phyloP scores from a whole-genome alignment of 2,113 vertebrate genomes.

The Ptychochromis oligacanthus region DNA sequence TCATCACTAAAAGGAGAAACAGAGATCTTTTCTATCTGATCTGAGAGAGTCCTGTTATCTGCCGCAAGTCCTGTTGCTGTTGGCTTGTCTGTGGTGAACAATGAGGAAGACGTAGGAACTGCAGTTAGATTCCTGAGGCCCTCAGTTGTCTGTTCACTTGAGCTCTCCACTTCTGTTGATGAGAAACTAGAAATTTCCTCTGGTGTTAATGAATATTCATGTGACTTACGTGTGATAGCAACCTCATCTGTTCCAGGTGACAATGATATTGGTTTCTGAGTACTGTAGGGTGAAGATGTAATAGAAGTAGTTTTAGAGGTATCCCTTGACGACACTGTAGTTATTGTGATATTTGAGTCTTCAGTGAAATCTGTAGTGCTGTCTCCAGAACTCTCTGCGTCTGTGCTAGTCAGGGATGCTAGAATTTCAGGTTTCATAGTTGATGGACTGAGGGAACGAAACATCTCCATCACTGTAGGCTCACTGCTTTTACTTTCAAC shows the following conservation, averaged over 20 bases:
- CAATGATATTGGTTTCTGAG: background rate
- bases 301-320: no score
- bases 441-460: background rate
- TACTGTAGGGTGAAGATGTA: background rate
- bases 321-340: background rate
- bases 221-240: background rate
- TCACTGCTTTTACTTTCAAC: background rate
- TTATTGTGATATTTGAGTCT: background rate
- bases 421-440: fast-evolving
- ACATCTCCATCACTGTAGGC: background rate
- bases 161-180: background rate
- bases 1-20: background rate
- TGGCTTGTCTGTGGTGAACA: background rate
- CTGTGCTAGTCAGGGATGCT: fast-evolving
- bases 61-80: background rate
- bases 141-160: background rate
- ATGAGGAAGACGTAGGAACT: fast-evolving
- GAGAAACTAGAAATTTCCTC: background rate
- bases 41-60: background rate
- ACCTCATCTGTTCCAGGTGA: background rate
- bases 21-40: background rate
- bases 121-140: background rate
- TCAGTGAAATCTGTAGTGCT: background rate
- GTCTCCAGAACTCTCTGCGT: background rate
- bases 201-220: background rate